These are phyloP conservation scores for Mimachlamys varia DNA, from an alignment of 2,888 invertebrate genomes.

Conservation along the genomic window DNA sequence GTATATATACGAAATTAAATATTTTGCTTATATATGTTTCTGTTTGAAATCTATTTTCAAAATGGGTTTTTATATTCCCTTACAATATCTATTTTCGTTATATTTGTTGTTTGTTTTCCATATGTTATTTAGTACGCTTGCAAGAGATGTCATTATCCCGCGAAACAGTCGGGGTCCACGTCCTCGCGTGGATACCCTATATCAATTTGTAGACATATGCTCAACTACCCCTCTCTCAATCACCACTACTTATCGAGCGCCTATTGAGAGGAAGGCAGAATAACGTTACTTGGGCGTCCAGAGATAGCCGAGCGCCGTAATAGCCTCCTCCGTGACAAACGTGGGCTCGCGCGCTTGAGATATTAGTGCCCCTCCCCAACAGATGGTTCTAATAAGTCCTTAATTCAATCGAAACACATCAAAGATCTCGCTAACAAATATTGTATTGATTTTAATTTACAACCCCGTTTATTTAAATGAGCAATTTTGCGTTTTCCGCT, in stretches of 20 bases:
- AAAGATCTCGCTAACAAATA: conserved; percentile 11
- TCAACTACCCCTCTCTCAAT: neutral
- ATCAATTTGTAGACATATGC: conserved; percentile 22
- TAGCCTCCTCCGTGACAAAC: neutral
- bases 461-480: conserved; percentile 1
- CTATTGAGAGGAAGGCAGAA: neutral
- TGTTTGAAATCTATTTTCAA: too few species aligned
- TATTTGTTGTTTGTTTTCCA: neutral
- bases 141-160: neutral
- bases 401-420: conserved; percentile 20
- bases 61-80: too few species aligned
- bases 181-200: neutral
- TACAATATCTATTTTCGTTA: neutral
- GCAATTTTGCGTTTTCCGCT: conserved; percentile 26
- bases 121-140: neutral
- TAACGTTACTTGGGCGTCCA: neutral
- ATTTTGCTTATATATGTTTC: too few species aligned
- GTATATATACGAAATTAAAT: too few species aligned
- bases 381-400: neutral
- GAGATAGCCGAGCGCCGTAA: neutral
- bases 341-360: neutral
- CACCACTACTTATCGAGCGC: neutral
- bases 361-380: conserved; percentile 3
- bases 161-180: neutral
- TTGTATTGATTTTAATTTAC: conserved; percentile 23